A percentile compares a stretch with the other conserved stretches of the same genome.
Conservation (phyloP, 2,888 invertebrate genomes). For the Acanthacorydalis orientalis region DNA sequence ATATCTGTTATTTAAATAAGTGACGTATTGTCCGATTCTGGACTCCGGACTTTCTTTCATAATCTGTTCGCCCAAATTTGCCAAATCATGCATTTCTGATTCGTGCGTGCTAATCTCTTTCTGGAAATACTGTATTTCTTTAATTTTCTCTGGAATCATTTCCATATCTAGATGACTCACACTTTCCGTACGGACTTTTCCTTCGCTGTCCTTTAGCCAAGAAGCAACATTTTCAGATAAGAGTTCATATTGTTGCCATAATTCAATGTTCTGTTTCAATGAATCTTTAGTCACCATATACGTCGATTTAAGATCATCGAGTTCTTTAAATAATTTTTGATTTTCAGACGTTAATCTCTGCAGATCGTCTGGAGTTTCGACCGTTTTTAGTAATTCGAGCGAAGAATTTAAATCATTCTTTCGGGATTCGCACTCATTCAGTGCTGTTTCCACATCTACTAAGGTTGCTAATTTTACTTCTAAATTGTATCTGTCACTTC, state of each 20-base stretch:
- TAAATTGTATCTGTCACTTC: conserved; percentile 80
- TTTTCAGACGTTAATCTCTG: conserved; percentile 50
- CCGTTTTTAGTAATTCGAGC: conserved; percentile 48
- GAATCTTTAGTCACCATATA: conserved; percentile 49
- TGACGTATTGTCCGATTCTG: conserved; percentile 62
- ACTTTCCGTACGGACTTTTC: conserved; percentile 53
- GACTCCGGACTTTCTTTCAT: conserved; percentile 66
- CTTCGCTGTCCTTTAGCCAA: conserved; percentile 69
- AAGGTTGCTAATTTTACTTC: conserved; percentile 78
- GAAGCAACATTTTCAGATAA: conserved; percentile 54
- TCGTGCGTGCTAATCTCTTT: conserved; percentile 46
- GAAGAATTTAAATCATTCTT: conserved; percentile 54
- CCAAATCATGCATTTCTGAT: conserved; percentile 47
- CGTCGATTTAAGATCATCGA: conserved; percentile 50
- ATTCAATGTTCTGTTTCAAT: conserved; percentile 49
- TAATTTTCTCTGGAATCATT: conserved; percentile 49
- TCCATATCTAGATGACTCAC: conserved; percentile 50
- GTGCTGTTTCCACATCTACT: conserved; percentile 54
- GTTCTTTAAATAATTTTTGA: conserved; percentile 49
- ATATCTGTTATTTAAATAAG: conserved; percentile 60
- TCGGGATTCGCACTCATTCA: conserved; percentile 50
- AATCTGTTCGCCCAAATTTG: conserved; percentile 51
- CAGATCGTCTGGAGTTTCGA: conserved; percentile 55
- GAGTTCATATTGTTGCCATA: conserved; percentile 69
- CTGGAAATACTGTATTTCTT: conserved; percentile 44